These are phyloP conservation scores for Epizoanthus stellaris DNA, from an alignment of 92 coral and sea anemone species.

Conservation along the genomic window DNA sequence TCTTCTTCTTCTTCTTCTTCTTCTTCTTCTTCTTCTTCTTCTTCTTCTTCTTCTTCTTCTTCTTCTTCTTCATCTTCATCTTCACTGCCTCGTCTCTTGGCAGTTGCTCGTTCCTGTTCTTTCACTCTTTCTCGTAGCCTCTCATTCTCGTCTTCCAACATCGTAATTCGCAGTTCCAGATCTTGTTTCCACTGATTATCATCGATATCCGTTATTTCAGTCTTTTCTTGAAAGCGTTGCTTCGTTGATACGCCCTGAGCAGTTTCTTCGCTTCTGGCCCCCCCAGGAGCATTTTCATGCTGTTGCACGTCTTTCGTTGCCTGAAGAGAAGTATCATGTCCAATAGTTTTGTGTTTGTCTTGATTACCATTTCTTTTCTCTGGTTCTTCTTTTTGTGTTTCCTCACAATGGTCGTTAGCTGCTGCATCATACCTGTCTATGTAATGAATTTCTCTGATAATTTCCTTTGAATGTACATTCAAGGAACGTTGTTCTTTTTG, in stretches of 20 bases:
- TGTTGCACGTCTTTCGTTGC: too few species aligned
- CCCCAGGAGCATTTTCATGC: too few species aligned
- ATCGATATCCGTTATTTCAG: neutral
- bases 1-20: conserved; percentile 52
- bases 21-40: conserved; percentile 66
- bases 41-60: too few species aligned
- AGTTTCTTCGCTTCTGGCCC: too few species aligned
- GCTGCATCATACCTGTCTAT: neutral
- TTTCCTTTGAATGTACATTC: neutral
- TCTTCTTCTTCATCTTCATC: conserved; percentile 74
- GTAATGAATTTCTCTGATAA: neutral
- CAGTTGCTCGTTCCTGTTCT: conserved; percentile 74
- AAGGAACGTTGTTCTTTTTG: conserved; percentile 1
- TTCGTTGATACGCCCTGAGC: neutral
- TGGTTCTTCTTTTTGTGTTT: neutral
- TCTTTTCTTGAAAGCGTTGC: neutral
- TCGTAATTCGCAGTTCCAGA: neutral
- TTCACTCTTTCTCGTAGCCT: conserved; percentile 70
- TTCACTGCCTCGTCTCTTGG: conserved; percentile 66
- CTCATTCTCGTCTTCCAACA: conserved; percentile 57
- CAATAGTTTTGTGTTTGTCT: neutral
- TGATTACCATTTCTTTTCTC: neutral
- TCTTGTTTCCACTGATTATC: too few species aligned
- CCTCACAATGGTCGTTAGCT: neutral
- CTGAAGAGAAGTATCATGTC: neutral